phyloP scores from a whole-genome alignment of 2,113 vertebrate genomes.

The Gnathonemus longibarbis region DNA sequence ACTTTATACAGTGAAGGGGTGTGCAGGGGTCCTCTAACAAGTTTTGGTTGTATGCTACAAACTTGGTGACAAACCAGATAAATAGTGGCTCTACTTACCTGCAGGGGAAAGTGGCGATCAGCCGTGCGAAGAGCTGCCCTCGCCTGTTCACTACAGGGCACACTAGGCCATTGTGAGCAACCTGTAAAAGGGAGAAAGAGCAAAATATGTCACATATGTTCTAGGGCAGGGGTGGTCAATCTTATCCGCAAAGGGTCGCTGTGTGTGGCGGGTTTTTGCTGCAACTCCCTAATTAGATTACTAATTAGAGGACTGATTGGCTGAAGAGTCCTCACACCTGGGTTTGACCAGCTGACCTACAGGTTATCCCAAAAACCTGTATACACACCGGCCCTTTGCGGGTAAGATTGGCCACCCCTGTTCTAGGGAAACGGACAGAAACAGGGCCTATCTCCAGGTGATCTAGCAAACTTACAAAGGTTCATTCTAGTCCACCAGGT shows the following conservation, averaged over 20 bases:
- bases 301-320: too few relatives aligned
- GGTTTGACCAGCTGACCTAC: too few relatives aligned
- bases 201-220: background rate
- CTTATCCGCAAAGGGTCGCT: too few relatives aligned
- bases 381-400: too few relatives aligned
- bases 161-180: constrained; percentile 14
- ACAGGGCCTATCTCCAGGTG: background rate
- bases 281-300: too few relatives aligned
- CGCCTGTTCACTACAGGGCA: background rate
- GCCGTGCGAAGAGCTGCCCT: background rate
- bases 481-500: background rate
- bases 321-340: too few relatives aligned
- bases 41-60: background rate
- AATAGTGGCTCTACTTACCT: background rate
- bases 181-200: background rate
- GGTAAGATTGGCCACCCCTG: too few relatives aligned
- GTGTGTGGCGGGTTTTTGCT: too few relatives aligned
- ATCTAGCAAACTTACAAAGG: background rate
- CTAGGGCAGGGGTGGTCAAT: too few relatives aligned
- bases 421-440: background rate
- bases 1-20: background rate
- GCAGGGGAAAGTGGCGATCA: background rate
- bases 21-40: background rate
- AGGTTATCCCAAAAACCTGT: too few relatives aligned
- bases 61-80: background rate